Conservation (phyloP, 1,140 invertebrate genomes). For the Drosophila mayri region DNA sequence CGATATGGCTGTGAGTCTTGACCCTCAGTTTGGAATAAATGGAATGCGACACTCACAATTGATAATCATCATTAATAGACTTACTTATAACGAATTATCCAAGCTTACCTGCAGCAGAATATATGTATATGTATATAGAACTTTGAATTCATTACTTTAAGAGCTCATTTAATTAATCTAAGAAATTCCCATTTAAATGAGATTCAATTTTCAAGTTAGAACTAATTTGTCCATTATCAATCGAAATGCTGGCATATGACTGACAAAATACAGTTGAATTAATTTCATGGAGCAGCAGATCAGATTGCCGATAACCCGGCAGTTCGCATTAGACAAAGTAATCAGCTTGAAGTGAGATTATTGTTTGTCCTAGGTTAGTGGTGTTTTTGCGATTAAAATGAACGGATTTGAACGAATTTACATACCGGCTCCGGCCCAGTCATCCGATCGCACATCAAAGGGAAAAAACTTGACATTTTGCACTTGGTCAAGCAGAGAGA, state of each 20-base stretch:
- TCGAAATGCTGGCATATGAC: slow-evolving; percentile 28
- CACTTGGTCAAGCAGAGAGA: slow-evolving; percentile 75
- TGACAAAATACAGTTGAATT: slow-evolving; percentile 24
- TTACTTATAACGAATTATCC: not conserved
- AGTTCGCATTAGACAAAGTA: slow-evolving; percentile 24
- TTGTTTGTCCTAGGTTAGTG: slow-evolving; percentile 47
- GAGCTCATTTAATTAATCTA: not conserved
- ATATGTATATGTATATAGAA: too few species aligned
- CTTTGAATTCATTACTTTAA: not conserved
- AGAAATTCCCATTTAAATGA: not conserved
- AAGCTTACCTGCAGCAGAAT: not conserved
- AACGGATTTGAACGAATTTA: slow-evolving; percentile 52
- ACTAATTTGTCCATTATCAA: not conserved
- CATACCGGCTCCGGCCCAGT: slow-evolving; percentile 15
- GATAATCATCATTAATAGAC: not conserved
- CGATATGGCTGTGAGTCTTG: slow-evolving; percentile 31
- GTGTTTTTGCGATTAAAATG: slow-evolving; percentile 72
- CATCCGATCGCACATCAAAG: slow-evolving; percentile 71
- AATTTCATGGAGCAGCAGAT: slow-evolving; percentile 4
- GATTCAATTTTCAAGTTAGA: not conserved
- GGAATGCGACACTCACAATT: not conserved
- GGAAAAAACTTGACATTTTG: slow-evolving; percentile 75
- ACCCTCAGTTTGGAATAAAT: not conserved
- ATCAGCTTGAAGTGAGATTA: slow-evolving; percentile 42
- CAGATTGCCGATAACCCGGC: slow-evolving; percentile 19